Evolutionary conservation across 2,888 invertebrate genomes (phyloP).

Genomic region (Zaprionus lineosus): DNA sequence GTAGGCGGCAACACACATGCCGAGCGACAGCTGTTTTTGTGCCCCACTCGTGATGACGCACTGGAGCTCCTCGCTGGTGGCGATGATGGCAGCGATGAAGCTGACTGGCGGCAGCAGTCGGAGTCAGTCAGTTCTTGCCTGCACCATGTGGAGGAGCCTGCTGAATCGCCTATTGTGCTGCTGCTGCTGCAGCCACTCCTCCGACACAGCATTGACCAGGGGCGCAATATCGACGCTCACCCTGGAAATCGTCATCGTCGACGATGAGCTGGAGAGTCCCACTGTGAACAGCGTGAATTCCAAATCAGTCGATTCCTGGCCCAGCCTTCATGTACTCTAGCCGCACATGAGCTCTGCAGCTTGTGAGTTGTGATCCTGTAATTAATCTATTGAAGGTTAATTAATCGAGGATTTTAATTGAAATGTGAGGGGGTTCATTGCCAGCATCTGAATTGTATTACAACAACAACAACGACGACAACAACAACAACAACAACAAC

Average conservation of each 20-base stretch:
- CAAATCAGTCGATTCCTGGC: too few species aligned
- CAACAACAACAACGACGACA: too few species aligned
- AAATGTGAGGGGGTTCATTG: too few species aligned
- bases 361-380: too few species aligned
- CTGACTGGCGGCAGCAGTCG: too few species aligned
- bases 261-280: slow-evolving; percentile 16
- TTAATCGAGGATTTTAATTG: too few species aligned
- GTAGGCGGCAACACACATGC: slow-evolving; percentile 11
- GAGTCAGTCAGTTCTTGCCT: slow-evolving; percentile 3
- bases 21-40: slow-evolving; percentile 11
- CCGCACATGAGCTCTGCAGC: too few species aligned
- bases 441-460: too few species aligned
- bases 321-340: too few species aligned
- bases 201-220: not conserved
- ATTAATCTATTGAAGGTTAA: too few species aligned
- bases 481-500: too few species aligned
- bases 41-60: not conserved
- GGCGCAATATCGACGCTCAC: slow-evolving; percentile 9
- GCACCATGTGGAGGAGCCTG: slow-evolving; percentile 20
- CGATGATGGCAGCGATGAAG: slow-evolving; percentile 3
- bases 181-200: slow-evolving; percentile 1
- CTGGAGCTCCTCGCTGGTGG: not conserved
- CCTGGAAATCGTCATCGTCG: slow-evolving; percentile 25
- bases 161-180: slow-evolving; percentile 7
- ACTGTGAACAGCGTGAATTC: too few species aligned